Conservation (phyloP, 2,797 vertebrate genomes). For the Catharus ustulatus region DNA sequence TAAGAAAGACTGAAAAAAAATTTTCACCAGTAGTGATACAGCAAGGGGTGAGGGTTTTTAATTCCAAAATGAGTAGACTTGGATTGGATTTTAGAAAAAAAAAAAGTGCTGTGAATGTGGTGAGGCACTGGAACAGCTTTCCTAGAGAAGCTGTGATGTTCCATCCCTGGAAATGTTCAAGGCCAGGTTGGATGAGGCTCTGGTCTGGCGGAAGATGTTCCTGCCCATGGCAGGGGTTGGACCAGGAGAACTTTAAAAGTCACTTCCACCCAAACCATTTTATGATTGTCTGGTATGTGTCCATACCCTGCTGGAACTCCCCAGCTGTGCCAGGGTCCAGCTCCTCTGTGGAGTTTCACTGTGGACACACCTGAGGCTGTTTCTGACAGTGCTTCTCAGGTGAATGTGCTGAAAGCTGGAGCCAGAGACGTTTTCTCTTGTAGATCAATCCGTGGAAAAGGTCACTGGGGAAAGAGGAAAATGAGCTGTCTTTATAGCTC, state of each 20-base stretch:
- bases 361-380: background rate
- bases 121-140: background rate
- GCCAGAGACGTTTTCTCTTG: background rate
- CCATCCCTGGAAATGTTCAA: background rate
- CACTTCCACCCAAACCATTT: background rate
- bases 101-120: background rate
- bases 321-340: background rate
- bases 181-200: background rate
- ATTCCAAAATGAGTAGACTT: background rate
- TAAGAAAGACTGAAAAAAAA: background rate
- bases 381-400: fast-evolving
- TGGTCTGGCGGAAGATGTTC: background rate
- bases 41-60: background rate
- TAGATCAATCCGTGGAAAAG: background rate
- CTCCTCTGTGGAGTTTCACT: fast-evolving
- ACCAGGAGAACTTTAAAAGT: background rate
- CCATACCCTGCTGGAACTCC: background rate
- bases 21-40: background rate
- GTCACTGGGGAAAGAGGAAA: background rate
- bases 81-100: background rate
- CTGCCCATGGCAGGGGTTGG: background rate
- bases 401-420: background rate
- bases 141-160: background rate
- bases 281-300: fast-evolving
- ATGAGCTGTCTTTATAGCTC: background rate